Base-by-base conservation (phyloP, 2,888 invertebrate species). In the Pachliopta kotzebuea region DNA sequence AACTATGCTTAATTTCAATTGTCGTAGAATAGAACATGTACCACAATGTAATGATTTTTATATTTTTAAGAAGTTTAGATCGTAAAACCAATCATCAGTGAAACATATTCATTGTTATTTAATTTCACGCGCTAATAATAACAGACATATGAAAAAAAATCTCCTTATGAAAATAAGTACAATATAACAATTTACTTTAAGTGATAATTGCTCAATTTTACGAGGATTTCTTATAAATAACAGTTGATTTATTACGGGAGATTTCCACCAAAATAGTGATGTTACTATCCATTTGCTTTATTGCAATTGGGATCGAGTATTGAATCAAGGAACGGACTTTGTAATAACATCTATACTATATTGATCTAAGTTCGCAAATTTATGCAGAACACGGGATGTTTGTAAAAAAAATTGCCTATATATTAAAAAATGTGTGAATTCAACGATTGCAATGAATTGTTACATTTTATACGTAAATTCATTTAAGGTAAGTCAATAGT, bases 1-100 rank as follows among this genome's bases (percentile, higher is more conserved):
- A 65, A 56, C 60, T 62, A 59, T 59, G 42, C 45, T 50, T 58
- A 55, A 37, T 45, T 37, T 59, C 58, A 62, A 62, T 85, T 84
- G 90, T 90, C 90, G 90, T 89, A 89, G 90, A 90, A 90, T 90
- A 88, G 90, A 90, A 90, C 90, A 90, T 89, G 89, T 88, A 87
- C 82, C 80, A 77, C 77, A 79, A 76, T 78, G 79, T 83, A 85
- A 84, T 88, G 88, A 90, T 89, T 89, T 88, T 89, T 88, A 84
- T 86, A 86, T 84, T 82, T 81, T 78, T 88, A 88, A 85, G 86
- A 77, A 56, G 67, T 37, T 49, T 67, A 67, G 50, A 53, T 61
- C 62, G 59, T 62, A 58, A 63, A 64, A 53, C 52, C 55, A 62
- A 49, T 63, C 66, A 64, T 56, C 31, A 26, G 23, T 17, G 29